These are phyloP conservation scores for Macrosiphum euphorbiae DNA, from an alignment of 2,888 invertebrate genomes.

Conservation along the genomic window DNA sequence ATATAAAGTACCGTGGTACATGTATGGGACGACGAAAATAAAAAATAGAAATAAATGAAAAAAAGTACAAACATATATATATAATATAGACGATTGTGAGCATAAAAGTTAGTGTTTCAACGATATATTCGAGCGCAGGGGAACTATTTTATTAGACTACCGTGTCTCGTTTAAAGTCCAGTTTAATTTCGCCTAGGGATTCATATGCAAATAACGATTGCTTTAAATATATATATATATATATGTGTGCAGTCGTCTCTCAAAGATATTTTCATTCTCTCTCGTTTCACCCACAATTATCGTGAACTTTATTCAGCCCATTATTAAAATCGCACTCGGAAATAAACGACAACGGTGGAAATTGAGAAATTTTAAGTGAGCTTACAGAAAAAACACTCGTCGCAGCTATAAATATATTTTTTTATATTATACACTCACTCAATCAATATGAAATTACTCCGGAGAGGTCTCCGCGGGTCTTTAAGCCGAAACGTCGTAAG, in stretches of 20 bases:
- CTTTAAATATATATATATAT: not conserved
- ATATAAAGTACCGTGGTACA: conserved; percentile 2
- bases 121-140: not conserved
- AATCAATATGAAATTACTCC: conserved; percentile 42
- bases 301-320: conserved; percentile 10
- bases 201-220: conserved; percentile 14
- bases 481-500: no score
- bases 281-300: conserved; percentile 11
- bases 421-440: not conserved
- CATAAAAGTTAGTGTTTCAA: conserved; percentile 28
- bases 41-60: not conserved
- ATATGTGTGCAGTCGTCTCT: not conserved
- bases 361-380: conserved; percentile 14
- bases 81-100: not conserved
- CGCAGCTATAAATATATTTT: not conserved
- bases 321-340: conserved; percentile 30
- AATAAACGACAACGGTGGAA: conserved; percentile 21
- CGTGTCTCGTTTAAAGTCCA: conserved; percentile 36
- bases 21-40: conserved; percentile 10
- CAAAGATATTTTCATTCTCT: conserved; percentile 12
- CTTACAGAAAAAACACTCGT: not conserved
- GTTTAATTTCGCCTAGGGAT: conserved; percentile 35
- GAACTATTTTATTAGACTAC: conserved; percentile 30
- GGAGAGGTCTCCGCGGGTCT: not conserved
- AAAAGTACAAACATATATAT: not conserved